phyloP scores from a whole-genome alignment of 2,888 invertebrate genomes.

The Cerastoderma edule region DNA sequence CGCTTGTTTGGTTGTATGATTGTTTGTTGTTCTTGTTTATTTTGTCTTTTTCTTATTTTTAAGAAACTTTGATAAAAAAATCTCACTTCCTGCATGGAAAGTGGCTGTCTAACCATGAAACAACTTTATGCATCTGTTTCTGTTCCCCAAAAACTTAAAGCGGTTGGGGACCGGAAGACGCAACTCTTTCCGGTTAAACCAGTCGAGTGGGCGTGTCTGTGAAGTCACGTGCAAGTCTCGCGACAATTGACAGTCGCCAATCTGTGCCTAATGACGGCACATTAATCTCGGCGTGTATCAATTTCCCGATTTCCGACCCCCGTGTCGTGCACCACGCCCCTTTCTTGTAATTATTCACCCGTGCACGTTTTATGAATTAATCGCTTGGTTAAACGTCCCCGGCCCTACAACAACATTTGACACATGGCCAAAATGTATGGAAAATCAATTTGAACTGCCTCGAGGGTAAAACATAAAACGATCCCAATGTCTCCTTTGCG shows the following conservation, averaged over 20 bases:
- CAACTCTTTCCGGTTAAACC: constrained; percentile 38
- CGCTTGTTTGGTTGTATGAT: neutral
- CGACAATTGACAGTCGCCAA: constrained; percentile 51
- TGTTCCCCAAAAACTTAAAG: too few relatives aligned
- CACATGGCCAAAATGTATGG: constrained; percentile 9
- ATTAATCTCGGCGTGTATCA: constrained; percentile 28
- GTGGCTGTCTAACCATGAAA: neutral
- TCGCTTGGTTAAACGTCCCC: constrained; percentile 18
- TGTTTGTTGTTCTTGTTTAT: neutral
- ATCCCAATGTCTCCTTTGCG: too few relatives aligned
- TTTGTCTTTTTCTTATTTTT: neutral
- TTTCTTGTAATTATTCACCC: constrained; percentile 27
- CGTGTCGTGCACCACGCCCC: constrained; percentile 18
- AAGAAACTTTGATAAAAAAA: neutral
- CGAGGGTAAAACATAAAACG: too few relatives aligned
- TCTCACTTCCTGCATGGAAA: neutral
- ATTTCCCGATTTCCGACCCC: constrained; percentile 25
- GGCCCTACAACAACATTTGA: constrained; percentile 12
- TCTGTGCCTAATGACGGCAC: constrained; percentile 35
- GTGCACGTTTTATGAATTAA: constrained; percentile 29
- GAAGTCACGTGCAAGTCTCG: constrained; percentile 39
- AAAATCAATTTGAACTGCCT: too few relatives aligned
- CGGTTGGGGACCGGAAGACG: too few relatives aligned
- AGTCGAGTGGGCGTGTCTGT: constrained; percentile 44
- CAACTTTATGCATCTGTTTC: neutral